Conservation (phyloP, 2,888 invertebrate genomes). For the Hirtodrosophila duncani region DNA sequence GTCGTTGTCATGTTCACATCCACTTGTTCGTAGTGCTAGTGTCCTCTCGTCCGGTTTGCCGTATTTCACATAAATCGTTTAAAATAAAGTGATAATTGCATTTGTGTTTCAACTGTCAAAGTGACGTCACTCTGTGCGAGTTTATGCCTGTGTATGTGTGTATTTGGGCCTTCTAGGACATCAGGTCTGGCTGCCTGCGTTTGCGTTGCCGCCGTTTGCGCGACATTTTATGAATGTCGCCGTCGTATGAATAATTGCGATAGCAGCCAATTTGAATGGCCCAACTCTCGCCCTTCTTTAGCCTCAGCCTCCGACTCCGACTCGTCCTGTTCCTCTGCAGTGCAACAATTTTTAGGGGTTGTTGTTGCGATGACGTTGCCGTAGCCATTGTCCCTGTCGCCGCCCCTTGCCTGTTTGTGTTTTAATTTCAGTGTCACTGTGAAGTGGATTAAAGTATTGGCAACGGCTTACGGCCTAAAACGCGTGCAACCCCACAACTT, state of each 20-base stretch:
- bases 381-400: too few relatives aligned
- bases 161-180: too few relatives aligned
- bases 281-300: neutral
- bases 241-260: conserved; percentile 74
- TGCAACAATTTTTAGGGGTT: conserved; percentile 41
- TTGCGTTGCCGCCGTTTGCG: conserved; percentile 45
- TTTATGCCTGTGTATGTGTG: conserved; percentile 9
- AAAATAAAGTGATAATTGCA: conserved; percentile 75
- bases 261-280: conserved; percentile 72
- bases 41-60: conserved; percentile 34
- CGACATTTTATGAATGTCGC: conserved; percentile 71
- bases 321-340: conserved; percentile 6
- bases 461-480: conserved; percentile 68
- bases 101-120: conserved; percentile 73
- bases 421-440: conserved; percentile 67
- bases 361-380: conserved; percentile 13
- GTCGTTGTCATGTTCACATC: conserved; percentile 54
- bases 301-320: conserved; percentile 8
- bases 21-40: conserved; percentile 6
- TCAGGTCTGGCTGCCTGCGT: conserved; percentile 12
- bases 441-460: conserved; percentile 75
- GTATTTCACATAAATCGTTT: conserved; percentile 68
- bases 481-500: conserved; percentile 62
- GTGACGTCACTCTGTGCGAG: conserved; percentile 42
- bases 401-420: conserved; percentile 26